Base-by-base conservation (phyloP, 2,113 vertebrate genomes). In the Tapirus terrestris region DNA sequence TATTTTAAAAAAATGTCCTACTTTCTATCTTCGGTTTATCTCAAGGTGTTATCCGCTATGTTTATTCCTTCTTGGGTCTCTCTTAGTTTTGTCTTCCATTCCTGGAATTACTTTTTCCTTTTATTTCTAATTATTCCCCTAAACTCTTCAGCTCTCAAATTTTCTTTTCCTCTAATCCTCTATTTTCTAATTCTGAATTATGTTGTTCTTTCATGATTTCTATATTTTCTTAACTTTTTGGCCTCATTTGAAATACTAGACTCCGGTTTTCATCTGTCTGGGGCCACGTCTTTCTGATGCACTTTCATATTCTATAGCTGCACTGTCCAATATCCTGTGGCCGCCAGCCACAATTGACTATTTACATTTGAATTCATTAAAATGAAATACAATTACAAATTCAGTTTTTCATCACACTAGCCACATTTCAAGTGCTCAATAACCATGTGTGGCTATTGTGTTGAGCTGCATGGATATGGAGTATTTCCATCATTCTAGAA, bases 271-370 rank as follows among this genome's bases (percentile, higher is more conserved):
- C 33, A 3, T 10, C 1, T 3, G 48, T 14, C 87, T 14, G 20
- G 83, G 39, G 63, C 51, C 23, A 8, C 4, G 0, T 36, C 6
- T 29, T 17, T 70, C 31, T 0, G 27, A 39, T 1, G 5, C 21
- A 33, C 27, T 0, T 0, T 17, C 27, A 5, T 29, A 3, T 5
- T 5, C 33, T 1, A 0, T 4, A 7, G 2, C 43, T 33, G 33
- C 4, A 36, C 56, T 16, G 85, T 65, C n/a, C 36, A 5, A 2
- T 0, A 0, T 14, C 1, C 1, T 2, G 4, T 4, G 39, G 39
- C 84, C 89, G 10, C 51, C 23, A 5, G 25, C n/a, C 48, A 11
- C 18, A 0, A 17, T 6, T 23, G 45, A 29, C 60, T 21, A 3
- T 31, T 31, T 16, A 16, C 25, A 36, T 33, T 2, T 18, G 63